phyloP scores from a whole-genome alignment of 2,797 vertebrate species.

The Pygocentrus nattereri region DNA sequence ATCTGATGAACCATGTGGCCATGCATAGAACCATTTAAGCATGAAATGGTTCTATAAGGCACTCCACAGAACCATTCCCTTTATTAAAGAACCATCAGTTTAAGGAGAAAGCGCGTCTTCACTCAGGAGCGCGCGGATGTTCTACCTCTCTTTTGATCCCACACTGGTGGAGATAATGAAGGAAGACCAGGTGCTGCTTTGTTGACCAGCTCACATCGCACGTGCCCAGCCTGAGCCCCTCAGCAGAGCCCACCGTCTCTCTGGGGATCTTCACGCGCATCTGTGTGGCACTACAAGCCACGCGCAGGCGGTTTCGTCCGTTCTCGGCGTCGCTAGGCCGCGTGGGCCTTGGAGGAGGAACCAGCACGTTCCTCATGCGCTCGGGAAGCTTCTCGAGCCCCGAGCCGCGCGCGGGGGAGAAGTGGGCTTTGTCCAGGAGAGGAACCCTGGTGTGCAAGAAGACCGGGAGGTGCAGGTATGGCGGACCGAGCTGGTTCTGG shows the following conservation, averaged over 20 bases:
- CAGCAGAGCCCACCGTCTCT: constrained; percentile 46
- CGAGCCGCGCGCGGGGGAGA: constrained; percentile 60
- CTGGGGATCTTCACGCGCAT: constrained; percentile 71
- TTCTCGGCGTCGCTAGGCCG: not conserved
- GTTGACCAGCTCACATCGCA: constrained; percentile 64
- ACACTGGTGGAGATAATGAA: constrained; percentile 67
- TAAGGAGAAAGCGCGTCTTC: too few species aligned
- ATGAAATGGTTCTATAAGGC: too few species aligned
- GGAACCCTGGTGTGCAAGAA: constrained; percentile 65
- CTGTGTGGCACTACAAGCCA: constrained; percentile 59
- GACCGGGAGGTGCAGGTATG: constrained; percentile 70
- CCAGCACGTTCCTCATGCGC: constrained; percentile 60
- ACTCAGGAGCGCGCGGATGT: not conserved
- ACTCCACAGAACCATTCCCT: too few species aligned
- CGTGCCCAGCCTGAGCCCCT: constrained; percentile 67
- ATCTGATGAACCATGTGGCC: too few species aligned
- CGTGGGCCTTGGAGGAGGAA: constrained; percentile 46
- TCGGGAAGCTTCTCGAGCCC: constrained; percentile 62
- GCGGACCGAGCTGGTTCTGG: not conserved
- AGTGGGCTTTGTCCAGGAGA: constrained; percentile 62
- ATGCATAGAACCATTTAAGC: too few species aligned
- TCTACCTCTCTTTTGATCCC: constrained; percentile 60
- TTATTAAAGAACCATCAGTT: too few species aligned
- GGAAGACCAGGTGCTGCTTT: constrained; percentile 64
- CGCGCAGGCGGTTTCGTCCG: constrained; percentile 42